phyloP scores from a whole-genome alignment of 2,113 vertebrate species.

The Eudyptes chrysolophus region DNA sequence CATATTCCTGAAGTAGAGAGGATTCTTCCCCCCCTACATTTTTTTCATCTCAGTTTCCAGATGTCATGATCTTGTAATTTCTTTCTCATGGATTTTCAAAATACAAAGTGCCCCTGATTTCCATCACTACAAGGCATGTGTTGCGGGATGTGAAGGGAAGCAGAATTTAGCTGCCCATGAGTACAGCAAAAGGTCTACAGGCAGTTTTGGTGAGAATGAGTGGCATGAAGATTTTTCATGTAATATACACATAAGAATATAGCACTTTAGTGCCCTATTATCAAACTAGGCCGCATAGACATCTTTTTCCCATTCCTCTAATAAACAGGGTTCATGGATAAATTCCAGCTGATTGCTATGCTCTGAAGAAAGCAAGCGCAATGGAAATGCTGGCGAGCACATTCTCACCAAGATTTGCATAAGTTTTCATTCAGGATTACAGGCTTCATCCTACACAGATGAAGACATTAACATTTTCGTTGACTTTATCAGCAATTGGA shows the following conservation, averaged over 20 bases:
- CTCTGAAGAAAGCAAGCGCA: not conserved
- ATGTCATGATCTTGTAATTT: not conserved
- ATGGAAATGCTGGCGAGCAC: not conserved
- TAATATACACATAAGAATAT: rapidly evolving
- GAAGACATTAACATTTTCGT: constrained; percentile 4
- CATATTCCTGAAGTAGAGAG: not conserved
- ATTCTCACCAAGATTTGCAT: not conserved
- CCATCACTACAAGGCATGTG: not conserved
- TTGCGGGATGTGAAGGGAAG: not conserved
- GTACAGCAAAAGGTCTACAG: not conserved
- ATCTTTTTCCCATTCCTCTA: constrained; percentile 13
- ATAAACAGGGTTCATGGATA: not conserved
- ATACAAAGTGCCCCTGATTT: not conserved
- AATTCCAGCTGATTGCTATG: not conserved
- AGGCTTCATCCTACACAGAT: not conserved
- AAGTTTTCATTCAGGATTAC: not conserved
- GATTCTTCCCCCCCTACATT: not conserved
- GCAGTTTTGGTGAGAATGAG: not conserved
- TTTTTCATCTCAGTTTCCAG: not conserved
- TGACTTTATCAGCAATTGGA: not conserved
- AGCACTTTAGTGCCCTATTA: not conserved
- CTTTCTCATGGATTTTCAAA: not conserved
- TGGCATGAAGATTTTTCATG: not conserved
- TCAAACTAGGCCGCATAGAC: not conserved
- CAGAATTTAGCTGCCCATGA: not conserved